Percentiles rank a stretch among this genome's conserved stretches.
phyloP scores from a whole-genome alignment of 2,113 vertebrate genomes.

The Psammodynastes pulverulentus region DNA sequence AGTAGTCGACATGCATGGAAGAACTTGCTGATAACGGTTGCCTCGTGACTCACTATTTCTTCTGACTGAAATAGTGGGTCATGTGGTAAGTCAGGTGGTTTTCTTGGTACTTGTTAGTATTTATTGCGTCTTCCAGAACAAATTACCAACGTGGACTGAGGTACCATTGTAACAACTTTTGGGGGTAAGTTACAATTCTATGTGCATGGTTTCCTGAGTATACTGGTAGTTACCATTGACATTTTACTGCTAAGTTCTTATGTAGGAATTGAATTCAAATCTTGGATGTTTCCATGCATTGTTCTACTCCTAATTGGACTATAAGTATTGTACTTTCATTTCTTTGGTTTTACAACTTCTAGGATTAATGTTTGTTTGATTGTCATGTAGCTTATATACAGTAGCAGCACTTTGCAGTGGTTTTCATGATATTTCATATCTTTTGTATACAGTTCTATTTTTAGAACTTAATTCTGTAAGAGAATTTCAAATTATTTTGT shows the following conservation, averaged over 20 bases:
- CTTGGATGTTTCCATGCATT: not conserved
- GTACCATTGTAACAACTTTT: slow-evolving; percentile 1
- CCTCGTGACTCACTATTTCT: not conserved
- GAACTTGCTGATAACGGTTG: not conserved
- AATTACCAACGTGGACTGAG: not conserved
- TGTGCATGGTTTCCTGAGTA: not conserved
- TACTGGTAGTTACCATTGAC: not conserved
- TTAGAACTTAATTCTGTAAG: not conserved
- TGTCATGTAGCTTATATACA: not conserved
- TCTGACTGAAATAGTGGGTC: not conserved
- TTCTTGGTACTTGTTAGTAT: not conserved
- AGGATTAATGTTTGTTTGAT: not conserved
- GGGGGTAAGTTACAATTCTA: not conserved
- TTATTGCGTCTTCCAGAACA: not conserved
- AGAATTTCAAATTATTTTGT: not conserved
- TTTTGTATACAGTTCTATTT: not conserved
- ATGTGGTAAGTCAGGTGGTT: not conserved
- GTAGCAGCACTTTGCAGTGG: not conserved
- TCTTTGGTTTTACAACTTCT: not conserved
- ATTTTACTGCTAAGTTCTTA: not conserved
- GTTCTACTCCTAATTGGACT: not conserved
- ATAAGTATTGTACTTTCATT: not conserved
- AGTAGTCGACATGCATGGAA: not conserved
- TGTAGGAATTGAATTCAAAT: slow-evolving; percentile 11
- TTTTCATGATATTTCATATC: not conserved